Percentiles rank a stretch among this genome's conserved stretches.
Evolutionary conservation across 2,888 invertebrate species (phyloP).

Genomic region (Caenorhabditis plicata): DNA sequence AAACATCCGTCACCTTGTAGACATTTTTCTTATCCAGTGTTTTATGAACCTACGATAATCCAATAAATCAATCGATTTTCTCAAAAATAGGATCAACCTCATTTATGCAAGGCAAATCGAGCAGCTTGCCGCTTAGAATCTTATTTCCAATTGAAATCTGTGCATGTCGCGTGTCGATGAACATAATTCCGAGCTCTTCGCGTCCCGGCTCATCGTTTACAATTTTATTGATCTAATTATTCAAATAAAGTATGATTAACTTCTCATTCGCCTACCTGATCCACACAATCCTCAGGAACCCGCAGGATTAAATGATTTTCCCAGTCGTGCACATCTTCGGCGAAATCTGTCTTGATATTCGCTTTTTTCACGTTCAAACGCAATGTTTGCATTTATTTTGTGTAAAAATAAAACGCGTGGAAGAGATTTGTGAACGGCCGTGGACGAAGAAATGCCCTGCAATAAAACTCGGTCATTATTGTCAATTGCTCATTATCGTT

Average conservation of each 20-base stretch:
- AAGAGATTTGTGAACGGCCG: neutral
- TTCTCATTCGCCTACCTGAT: too few relatives aligned
- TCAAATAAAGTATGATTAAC: neutral
- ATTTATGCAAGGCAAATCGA: slow-evolving; percentile 59
- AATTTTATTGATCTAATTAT: slow-evolving; percentile 32
- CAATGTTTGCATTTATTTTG: too few relatives aligned
- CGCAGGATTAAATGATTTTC: slow-evolving; percentile 59
- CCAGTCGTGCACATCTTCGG: slow-evolving; percentile 53
- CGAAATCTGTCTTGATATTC: too few relatives aligned
- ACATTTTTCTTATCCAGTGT: slow-evolving; percentile 94
- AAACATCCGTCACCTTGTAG: slow-evolving; percentile 94
- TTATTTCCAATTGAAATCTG: slow-evolving; percentile 49
- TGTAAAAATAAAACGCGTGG: too few relatives aligned
- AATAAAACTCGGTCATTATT: too few relatives aligned
- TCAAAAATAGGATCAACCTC: slow-evolving; percentile 41
- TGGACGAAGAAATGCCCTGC: neutral
- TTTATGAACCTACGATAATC: slow-evolving; percentile 86
- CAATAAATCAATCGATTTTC: slow-evolving; percentile 5
- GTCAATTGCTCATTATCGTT: too few relatives aligned
- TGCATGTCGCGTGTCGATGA: slow-evolving; percentile 53
- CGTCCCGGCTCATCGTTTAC: slow-evolving; percentile 20
- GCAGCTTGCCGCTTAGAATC: slow-evolving; percentile 47
- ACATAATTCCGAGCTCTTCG: slow-evolving; percentile 48
- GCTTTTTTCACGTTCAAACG: neutral
- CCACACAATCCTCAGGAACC: slow-evolving; percentile 53